Percentiles rank a stretch among this genome's conserved stretches.
These are phyloP conservation scores for Megalurothrips usitatus DNA, from an alignment of 2,888 invertebrate species.

Conservation along the genomic window DNA sequence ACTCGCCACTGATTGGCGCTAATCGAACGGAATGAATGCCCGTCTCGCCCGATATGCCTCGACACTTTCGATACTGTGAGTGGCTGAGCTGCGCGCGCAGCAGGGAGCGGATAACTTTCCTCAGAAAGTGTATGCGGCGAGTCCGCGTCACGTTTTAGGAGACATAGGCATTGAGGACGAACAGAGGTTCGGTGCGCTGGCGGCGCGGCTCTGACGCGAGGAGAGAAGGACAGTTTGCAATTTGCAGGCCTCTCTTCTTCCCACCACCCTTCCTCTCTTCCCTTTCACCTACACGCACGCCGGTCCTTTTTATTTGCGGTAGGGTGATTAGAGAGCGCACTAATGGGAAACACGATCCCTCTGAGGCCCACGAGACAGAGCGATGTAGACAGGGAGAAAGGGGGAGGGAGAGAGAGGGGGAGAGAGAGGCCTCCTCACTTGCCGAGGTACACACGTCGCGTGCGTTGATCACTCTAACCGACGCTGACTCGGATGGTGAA, in stretches of 20 bases:
- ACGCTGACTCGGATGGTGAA: no score
- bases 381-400: neutral
- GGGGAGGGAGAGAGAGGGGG: neutral
- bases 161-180: no score
- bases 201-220: neutral
- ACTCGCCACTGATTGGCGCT: no score
- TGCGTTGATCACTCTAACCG: no score
- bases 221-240: neutral
- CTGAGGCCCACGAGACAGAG: neutral
- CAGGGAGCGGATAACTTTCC: no score
- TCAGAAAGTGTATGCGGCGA: no score
- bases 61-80: no score
- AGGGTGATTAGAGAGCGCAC: neutral
- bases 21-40: no score
- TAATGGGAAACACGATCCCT: constrained; percentile 16
- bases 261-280: neutral
- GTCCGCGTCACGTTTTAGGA: no score
- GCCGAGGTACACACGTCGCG: no score
- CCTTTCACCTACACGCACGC: neutral
- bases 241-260: neutral
- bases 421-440: neutral
- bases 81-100: no score
- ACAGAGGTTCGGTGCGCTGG: neutral
- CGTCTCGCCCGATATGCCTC: no score
- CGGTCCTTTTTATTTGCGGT: neutral